Evolutionary conservation across 2,113 vertebrate genomes (phyloP), one percentile per base, ranked within the genome.

Genomic region (Clinocottus analis): DNA sequence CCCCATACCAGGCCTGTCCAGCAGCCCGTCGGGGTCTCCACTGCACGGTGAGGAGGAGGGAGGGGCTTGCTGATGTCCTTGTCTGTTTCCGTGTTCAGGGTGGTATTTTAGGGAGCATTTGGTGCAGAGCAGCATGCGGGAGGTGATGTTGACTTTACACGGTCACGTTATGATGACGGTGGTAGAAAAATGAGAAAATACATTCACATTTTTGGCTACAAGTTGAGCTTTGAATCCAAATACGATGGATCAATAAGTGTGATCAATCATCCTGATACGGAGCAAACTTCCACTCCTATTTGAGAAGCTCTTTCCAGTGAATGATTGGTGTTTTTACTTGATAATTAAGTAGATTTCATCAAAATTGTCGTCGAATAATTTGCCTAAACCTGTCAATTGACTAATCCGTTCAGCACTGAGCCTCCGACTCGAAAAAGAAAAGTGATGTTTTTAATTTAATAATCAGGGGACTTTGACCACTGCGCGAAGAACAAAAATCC

Each of bases 11-110:
- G 98, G 97, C 67, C 91, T 98, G 35, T 99, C 98, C 12, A 98
- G 97, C 88, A 99, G 98, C 82, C 97, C 98, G 0, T 99, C 97
- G 0, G 97, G 97, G 2, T 99, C 98, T 12, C 98, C 98, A 0
- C 94, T 98, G 25, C 98, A 99, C 0, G 97, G 98, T 99, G 95
- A 97, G 94, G 35, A n/a, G 0, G 53, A 6, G 8, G 94, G 35
- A 23, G 0, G 55, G 9, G 6, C 25, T 58, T n/a, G 31, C 56
- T 58, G n/a, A 0, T 49, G 16, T 53, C 31, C 41, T 39, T 75
- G 8, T 31, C 5, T 39, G 3, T 59, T 49, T 25, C 12, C 0
- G 14, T 29, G 0, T 75, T 19, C 16, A 59, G 7, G 23, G 21
- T 68, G 21, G 14, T 11, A 1, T 23, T 27, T 45, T 31, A n/a